A percentile compares a stretch with the other conserved stretches of the same genome.
Conservation (phyloP, 2,888 invertebrate genomes). For the Ephialtes manifestator region DNA sequence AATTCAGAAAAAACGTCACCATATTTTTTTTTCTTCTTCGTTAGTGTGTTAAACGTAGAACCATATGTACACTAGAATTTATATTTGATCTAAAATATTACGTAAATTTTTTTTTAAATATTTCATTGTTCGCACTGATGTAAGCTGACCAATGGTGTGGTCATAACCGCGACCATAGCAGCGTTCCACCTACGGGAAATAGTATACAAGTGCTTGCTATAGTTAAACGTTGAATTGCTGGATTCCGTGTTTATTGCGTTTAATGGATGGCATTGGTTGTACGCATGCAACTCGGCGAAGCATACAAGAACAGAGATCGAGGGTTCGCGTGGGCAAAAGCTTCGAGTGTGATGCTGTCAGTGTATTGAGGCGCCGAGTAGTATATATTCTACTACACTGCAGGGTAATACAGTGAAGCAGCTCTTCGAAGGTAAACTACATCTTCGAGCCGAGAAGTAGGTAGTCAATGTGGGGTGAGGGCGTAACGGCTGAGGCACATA, state of each 20-base stretch:
- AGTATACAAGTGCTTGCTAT: conserved; percentile 67
- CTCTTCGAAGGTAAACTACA: conserved; percentile 47
- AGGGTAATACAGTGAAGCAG: conserved; percentile 4
- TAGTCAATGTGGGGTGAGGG: conserved; percentile 16
- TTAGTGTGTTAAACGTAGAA: too few relatives aligned
- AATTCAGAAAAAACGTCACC: too few relatives aligned
- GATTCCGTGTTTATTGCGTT: conserved; percentile 82
- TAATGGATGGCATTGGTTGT: conserved; percentile 80
- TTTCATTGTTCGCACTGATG: neutral
- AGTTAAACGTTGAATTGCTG: conserved; percentile 77
- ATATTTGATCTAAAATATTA: too few relatives aligned
- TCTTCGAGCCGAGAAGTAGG: conserved; percentile 47
- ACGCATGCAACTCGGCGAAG: conserved; percentile 77
- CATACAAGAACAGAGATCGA: conserved; percentile 44
- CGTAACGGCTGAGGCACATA: conserved; percentile 27
- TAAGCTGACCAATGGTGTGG: conserved; percentile 27
- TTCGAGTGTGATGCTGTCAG: conserved; percentile 27
- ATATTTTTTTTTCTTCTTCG: too few relatives aligned
- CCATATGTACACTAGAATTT: too few relatives aligned
- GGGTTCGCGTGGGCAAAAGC: conserved; percentile 34
- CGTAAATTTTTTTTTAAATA: neutral
- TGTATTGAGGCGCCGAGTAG: conserved; percentile 26
- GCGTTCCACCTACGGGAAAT: conserved; percentile 37
- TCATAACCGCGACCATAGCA: conserved; percentile 69
- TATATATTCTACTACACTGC: conserved; percentile 33